Base-by-base conservation (phyloP, 2,113 vertebrate species). In the Dromiciops gliroides region DNA sequence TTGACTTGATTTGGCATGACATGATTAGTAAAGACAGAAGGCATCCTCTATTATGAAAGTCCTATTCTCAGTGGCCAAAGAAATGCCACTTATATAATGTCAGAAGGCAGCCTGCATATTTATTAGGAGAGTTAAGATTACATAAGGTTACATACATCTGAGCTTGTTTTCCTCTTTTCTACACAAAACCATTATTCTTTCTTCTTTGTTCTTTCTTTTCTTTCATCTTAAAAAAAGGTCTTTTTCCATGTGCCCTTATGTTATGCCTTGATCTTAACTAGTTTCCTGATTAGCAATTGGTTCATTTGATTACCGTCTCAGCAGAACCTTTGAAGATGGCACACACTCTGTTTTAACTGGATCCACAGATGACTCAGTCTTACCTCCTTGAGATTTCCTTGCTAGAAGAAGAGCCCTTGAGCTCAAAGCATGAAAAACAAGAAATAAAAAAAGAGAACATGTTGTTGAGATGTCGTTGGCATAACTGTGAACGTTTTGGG, bases 131-230 rank as follows among this genome's bases (percentile, higher is more conserved):
- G 90, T 92, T 93, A 97, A 89, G 92, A 83, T 83, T 83, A 83
- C n/a, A 83, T 44, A 83, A 83, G 37, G n/a, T 83, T 83, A 83
- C 67, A 44, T 44, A 44, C 67, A 83, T 83, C 67, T 44, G n/a
- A 83, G 1, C 19, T 44, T 83, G 67, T 83, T 83, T 83, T 83
- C 67, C n/a, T 83, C n/a, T 83, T 83, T 83, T 90, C 89, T 0
- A 0, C 3, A 92, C 48, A 88, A 95, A 95, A 89, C 89, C 90
- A n/a, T 91, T 97, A 90, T 91, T 44, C 51, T 6, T 96, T 96
- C 8, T 7, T 95, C 95, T 96, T 98, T 98, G 95, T 97, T 97
- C 95, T 96, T 98, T 48, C 16, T 96, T 51, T 93, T 96, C 93
- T 94, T 97, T 96, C 91, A 92, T 95, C 60, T 95, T 96, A 91